These are phyloP conservation scores for Tragulus kanchil DNA, from an alignment of 2,113 vertebrate genomes.

Conservation along the genomic window DNA sequence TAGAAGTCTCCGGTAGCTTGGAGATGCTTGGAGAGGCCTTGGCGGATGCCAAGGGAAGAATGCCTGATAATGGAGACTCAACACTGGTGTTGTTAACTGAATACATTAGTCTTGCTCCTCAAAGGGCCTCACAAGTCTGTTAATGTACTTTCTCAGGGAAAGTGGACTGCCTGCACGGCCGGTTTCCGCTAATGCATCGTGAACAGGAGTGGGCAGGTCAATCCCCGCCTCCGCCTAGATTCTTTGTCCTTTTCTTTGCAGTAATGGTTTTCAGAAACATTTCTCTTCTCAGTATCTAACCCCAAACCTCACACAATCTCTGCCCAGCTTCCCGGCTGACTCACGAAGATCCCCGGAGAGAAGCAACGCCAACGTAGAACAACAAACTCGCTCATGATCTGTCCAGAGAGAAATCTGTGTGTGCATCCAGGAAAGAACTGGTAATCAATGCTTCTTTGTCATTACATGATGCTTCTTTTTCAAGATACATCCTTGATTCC, in stretches of 20 bases:
- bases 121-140: constrained; percentile 56
- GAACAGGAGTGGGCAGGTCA: not conserved
- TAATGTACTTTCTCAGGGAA: not conserved
- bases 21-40: constrained; percentile 31
- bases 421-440: not conserved
- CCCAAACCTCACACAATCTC: not conserved
- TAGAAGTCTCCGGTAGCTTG: constrained; percentile 54
- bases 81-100: constrained; percentile 66
- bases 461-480: not conserved
- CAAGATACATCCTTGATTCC: not conserved
- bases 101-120: constrained; percentile 60
- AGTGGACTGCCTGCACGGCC: not conserved
- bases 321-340: not conserved
- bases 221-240: not conserved
- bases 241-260: not conserved
- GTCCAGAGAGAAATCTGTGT: not conserved
- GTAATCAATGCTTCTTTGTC: too few relatives aligned
- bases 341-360: not conserved
- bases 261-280: not conserved
- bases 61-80: constrained; percentile 52
- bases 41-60: constrained; percentile 40
- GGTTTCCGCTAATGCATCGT: constrained; percentile 27
- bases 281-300: not conserved
- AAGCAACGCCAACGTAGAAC: not conserved
- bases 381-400: not conserved